Percentiles rank a stretch among this genome's conserved stretches.
These are phyloP conservation scores for Otolemur garnettii DNA, from an alignment of 2,113 vertebrate genomes.

Conservation along the genomic window DNA sequence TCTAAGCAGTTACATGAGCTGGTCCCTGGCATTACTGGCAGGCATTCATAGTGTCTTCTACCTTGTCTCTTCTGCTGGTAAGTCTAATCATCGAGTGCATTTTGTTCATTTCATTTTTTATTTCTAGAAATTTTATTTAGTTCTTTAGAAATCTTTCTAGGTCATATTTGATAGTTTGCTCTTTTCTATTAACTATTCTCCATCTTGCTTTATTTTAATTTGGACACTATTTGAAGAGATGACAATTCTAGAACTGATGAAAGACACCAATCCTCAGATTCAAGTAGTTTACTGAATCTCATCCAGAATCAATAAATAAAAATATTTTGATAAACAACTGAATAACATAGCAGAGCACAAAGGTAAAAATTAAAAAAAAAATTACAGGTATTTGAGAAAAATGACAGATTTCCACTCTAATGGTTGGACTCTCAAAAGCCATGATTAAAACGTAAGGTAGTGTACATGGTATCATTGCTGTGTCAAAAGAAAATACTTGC, in stretches of 20 bases:
- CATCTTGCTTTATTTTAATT: not conserved
- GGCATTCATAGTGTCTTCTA: not conserved
- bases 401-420: not conserved
- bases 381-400: not conserved
- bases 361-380: not conserved
- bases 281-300: not conserved
- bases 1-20: not conserved
- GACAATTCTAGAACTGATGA: not conserved
- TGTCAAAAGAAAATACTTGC: not conserved
- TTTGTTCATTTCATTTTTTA: not conserved
- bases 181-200: not conserved
- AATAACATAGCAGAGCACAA: constrained; percentile 10
- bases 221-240: not conserved
- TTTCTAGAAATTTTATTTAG: not conserved
- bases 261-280: not conserved
- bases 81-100: not conserved
- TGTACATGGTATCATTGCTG: not conserved
- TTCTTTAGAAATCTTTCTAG: not conserved
- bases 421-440: not conserved
- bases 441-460: not conserved
- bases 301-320: not conserved
- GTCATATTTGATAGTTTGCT: not conserved
- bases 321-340: not conserved
- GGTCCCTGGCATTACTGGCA: not conserved
- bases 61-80: not conserved